phyloP scores from a whole-genome alignment of 2,888 invertebrate species.

The Helobdella robusta region DNA sequence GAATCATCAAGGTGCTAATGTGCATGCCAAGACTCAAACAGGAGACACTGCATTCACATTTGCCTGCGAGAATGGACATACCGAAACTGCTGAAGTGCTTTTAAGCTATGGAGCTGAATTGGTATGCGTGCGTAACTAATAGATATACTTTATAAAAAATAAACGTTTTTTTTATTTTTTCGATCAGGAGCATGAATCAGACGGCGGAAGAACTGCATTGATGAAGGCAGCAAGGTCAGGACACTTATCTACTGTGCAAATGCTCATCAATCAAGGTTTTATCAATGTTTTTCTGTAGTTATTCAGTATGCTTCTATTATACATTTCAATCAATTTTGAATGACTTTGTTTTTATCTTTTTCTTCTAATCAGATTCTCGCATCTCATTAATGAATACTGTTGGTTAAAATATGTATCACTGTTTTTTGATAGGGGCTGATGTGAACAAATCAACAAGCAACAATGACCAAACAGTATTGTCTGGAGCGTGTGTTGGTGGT shows the following conservation, averaged over 20 bases:
- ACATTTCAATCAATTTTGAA: not conserved
- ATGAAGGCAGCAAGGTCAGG: conserved; percentile 98
- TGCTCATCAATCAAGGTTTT: conserved; percentile 69
- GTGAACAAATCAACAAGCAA: conserved; percentile 71
- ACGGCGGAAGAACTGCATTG: conserved; percentile 89
- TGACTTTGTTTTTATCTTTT: not conserved
- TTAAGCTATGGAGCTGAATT: conserved; percentile 80
- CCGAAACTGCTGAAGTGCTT: conserved; percentile 85
- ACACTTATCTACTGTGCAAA: conserved; percentile 88
- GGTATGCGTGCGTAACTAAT: conserved; percentile 50
- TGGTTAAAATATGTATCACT: not conserved
- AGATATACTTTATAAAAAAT: too few relatives aligned
- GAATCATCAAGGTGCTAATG: conserved; percentile 65
- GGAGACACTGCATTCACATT: conserved; percentile 91
- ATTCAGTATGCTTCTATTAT: not conserved
- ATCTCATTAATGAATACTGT: not conserved
- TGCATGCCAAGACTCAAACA: conserved; percentile 85
- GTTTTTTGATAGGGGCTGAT: conserved; percentile 56
- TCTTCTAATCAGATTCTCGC: too few relatives aligned
- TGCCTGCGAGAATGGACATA: conserved; percentile 97
- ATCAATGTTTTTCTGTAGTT: not conserved
- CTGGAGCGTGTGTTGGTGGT: conserved; percentile 90
- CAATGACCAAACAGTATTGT: conserved; percentile 92
- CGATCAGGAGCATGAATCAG: conserved; percentile 85
- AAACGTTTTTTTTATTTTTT: too few relatives aligned